These are phyloP conservation scores for Drosophila atroscutellata DNA, from an alignment of 2,888 invertebrate genomes.

Conservation along the genomic window DNA sequence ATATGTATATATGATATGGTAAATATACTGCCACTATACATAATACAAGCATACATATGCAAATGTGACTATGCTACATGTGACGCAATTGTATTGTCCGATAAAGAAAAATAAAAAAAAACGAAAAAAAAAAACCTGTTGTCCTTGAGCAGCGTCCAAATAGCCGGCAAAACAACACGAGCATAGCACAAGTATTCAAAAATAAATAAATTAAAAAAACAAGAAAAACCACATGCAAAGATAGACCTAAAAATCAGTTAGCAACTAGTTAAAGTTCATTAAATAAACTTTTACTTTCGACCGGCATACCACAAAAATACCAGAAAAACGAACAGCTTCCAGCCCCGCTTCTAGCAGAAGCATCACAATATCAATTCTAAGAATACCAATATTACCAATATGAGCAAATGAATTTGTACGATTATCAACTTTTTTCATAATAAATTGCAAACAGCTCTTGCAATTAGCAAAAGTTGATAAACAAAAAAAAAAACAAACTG, in stretches of 20 bases:
- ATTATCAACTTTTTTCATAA: conserved; percentile 18
- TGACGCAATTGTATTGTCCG: conserved; percentile 62
- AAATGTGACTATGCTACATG: conserved; percentile 62
- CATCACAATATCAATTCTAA: conserved; percentile 18
- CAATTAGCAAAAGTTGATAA: conserved; percentile 55
- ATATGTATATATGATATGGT: neutral
- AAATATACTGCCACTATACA: conserved; percentile 12
- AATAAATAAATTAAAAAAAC: conserved; percentile 11
- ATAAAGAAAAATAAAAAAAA: conserved; percentile 10
- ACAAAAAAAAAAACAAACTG: conserved; percentile 7
- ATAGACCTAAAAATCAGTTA: conserved; percentile 39
- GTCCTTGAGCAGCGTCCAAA: conserved; percentile 62
- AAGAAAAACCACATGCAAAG: conserved; percentile 24
- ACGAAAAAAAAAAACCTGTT: conserved; percentile 53
- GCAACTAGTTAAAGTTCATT: conserved; percentile 69
- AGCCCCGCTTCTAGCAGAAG: conserved; percentile 27
- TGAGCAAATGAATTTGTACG: conserved; percentile 47
- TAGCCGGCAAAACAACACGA: conserved; percentile 67
- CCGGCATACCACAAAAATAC: neutral
- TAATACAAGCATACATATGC: conserved; percentile 48
- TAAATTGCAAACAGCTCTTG: conserved; percentile 21
- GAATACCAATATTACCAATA: conserved; percentile 28
- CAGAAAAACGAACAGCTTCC: conserved; percentile 20
- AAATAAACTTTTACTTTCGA: conserved; percentile 71
- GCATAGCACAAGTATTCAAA: conserved; percentile 21